Conservation (phyloP, 1,140 invertebrate genomes). For the Pantala flavescens region DNA sequence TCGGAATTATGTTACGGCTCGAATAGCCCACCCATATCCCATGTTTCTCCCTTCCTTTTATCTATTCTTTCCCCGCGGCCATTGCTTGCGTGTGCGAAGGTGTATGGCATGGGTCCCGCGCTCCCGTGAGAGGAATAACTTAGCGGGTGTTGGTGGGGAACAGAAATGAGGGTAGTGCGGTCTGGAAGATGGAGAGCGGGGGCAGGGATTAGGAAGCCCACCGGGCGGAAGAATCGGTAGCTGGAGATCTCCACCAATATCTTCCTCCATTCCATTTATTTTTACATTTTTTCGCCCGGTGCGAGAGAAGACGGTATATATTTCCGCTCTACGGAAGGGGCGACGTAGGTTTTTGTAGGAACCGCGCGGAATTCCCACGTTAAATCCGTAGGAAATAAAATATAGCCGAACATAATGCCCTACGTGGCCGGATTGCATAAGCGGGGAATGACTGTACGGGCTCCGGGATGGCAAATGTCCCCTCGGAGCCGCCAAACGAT, state of each 20-base stretch:
- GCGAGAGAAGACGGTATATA: background rate
- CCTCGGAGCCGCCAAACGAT: background rate
- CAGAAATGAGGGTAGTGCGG: background rate
- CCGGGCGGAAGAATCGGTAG: background rate
- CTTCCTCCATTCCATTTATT: background rate
- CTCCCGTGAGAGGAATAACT: conserved; percentile 1
- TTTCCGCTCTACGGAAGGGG: background rate
- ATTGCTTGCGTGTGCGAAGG: background rate
- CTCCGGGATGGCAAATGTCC: background rate
- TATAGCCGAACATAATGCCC: background rate
- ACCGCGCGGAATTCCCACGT: background rate
- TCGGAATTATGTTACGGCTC: background rate
- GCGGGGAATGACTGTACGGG: background rate
- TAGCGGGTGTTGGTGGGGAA: background rate
- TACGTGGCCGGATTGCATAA: background rate
- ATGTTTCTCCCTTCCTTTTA: background rate
- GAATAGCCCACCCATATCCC: background rate
- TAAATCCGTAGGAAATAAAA: conserved; percentile 8
- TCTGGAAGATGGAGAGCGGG: background rate
- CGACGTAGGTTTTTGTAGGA: background rate
- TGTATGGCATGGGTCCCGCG: background rate
- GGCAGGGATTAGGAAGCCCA: background rate
- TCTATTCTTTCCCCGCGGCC: background rate
- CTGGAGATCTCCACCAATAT: background rate
- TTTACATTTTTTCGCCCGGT: background rate